Evolutionary conservation across 2,888 invertebrate species (phyloP).

Genomic region (Pogonocherus hispidulus): DNA sequence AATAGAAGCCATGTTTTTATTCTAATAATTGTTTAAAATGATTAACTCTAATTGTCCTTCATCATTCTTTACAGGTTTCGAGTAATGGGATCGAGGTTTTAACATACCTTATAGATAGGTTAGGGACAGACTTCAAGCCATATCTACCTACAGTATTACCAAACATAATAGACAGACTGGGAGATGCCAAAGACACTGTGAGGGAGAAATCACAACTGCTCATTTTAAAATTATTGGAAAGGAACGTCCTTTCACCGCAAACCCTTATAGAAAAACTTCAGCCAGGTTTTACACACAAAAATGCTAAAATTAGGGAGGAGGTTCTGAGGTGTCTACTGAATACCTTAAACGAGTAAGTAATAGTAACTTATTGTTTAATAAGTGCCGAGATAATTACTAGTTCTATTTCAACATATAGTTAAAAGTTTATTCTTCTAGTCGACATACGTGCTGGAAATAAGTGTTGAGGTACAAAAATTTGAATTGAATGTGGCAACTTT

Average conservation of each 20-base stretch:
- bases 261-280: conserved; percentile 80
- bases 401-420: too few relatives aligned
- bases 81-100: conserved; percentile 92
- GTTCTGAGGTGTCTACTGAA: conserved; percentile 86
- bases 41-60: neutral
- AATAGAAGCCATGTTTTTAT: neutral
- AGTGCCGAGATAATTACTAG: too few relatives aligned
- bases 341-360: conserved; percentile 84
- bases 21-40: neutral
- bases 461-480: too few relatives aligned
- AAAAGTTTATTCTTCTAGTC: too few relatives aligned
- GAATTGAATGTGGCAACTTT: too few relatives aligned
- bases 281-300: conserved; percentile 85
- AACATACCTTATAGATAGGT: conserved; percentile 86
- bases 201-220: conserved; percentile 82
- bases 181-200: conserved; percentile 68
- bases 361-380: neutral
- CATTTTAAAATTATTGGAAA: conserved; percentile 80
- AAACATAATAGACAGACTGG: conserved; percentile 84
- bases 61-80: conserved; percentile 79
- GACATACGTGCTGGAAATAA: too few relatives aligned
- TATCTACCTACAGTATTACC: conserved; percentile 88
- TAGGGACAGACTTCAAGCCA: conserved; percentile 89
- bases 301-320: conserved; percentile 93
- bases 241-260: conserved; percentile 78